phyloP scores from a whole-genome alignment of 2,888 invertebrate species.

The Strigamia crassipes region DNA sequence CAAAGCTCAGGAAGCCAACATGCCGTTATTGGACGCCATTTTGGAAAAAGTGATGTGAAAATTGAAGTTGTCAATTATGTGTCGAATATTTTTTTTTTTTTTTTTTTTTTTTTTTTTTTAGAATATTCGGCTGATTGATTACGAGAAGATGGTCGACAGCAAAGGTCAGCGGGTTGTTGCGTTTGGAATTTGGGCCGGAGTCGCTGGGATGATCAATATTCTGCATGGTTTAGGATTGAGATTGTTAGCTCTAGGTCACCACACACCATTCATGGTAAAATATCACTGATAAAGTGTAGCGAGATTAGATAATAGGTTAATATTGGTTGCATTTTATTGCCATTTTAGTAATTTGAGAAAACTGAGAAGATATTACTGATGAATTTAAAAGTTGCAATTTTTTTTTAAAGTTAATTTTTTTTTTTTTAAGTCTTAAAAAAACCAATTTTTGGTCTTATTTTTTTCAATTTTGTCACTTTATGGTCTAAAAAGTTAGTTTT shows the following conservation, averaged over 20 bases:
- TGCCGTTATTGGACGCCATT: slow-evolving; percentile 94
- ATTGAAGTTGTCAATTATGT: not conserved
- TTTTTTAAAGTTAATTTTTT: too few species aligned
- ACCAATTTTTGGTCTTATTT: too few species aligned
- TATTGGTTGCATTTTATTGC: not conserved
- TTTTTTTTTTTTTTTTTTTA: slow-evolving; percentile 57
- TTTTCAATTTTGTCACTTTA: too few species aligned
- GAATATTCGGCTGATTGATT: slow-evolving; percentile 95
- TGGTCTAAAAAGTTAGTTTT: too few species aligned
- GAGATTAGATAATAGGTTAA: not conserved
- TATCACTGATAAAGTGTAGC: not conserved
- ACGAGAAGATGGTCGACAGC: slow-evolving; percentile 91
- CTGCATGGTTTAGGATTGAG: slow-evolving; percentile 94
- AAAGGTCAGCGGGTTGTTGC: slow-evolving; percentile 91
- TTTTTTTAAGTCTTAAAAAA: too few species aligned
- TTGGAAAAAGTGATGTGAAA: slow-evolving; percentile 74
- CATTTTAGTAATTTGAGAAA: too few species aligned
- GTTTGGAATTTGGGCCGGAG: slow-evolving; percentile 97
- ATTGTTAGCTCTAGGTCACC: slow-evolving; percentile 92
- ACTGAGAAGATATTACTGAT: too few species aligned
- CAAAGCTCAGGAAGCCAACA: slow-evolving; percentile 97
- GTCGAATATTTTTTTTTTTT: slow-evolving; percentile 42
- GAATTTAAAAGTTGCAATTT: too few species aligned
- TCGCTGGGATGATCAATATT: slow-evolving; percentile 98
- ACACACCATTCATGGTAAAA: slow-evolving; percentile 95